A percentile compares a stretch with the other conserved stretches of the same genome.
Evolutionary conservation across 2,888 invertebrate genomes (phyloP).

Genomic region (Phortica okadai): DNA sequence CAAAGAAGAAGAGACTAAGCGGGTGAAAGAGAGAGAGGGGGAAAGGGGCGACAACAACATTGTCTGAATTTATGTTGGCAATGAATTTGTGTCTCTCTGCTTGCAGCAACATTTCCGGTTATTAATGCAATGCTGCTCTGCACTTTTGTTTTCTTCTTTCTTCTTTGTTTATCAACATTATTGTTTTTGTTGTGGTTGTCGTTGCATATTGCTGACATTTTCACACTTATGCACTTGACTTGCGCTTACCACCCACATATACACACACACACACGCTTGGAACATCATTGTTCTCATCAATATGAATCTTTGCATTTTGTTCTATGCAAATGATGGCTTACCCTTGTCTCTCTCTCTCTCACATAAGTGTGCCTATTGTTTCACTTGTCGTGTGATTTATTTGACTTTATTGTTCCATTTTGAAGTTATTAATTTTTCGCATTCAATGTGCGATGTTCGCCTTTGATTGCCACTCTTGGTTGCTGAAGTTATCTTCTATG

Average conservation of each 20-base stretch:
- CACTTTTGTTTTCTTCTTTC: neutral
- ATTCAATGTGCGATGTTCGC: neutral
- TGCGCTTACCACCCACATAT: neutral
- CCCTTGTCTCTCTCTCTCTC: neutral
- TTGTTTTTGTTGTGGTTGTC: constrained; percentile 35
- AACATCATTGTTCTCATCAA: neutral
- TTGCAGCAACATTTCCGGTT: constrained; percentile 60
- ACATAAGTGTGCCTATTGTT: neutral
- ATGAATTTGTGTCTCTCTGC: constrained; percentile 61
- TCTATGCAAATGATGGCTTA: neutral
- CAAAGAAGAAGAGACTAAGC: neutral
- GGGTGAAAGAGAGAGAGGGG: neutral
- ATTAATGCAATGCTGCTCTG: constrained; percentile 21
- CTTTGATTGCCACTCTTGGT: neutral
- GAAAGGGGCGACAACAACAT: neutral
- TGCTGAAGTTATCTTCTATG: neutral
- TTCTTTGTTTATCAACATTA: constrained; percentile 29
- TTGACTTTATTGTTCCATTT: neutral
- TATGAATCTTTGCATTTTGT: no score
- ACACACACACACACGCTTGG: no score
- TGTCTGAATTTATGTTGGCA: constrained; percentile 52
- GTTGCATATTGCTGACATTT: constrained; percentile 52
- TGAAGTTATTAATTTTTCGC: neutral
- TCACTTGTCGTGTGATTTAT: neutral
- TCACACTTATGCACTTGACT: constrained; percentile 51